Percentiles rank a stretch among this genome's conserved stretches.
Conservation (phyloP, 2,888 invertebrate species). For the Aphrophora alni region DNA sequence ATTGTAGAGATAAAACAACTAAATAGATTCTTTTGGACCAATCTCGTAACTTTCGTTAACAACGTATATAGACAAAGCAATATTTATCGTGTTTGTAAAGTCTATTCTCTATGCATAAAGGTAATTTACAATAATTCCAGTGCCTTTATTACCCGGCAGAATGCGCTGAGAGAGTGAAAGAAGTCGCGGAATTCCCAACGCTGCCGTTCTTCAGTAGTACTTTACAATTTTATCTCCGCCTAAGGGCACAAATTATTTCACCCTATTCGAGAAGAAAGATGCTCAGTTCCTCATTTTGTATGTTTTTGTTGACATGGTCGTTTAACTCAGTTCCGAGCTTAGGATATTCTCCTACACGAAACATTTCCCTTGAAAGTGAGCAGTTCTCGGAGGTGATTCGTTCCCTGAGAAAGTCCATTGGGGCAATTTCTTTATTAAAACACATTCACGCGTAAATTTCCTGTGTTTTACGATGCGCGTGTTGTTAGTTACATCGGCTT, state of each 20-base stretch:
- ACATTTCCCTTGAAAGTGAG: neutral
- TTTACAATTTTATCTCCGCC: neutral
- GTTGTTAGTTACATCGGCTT: neutral
- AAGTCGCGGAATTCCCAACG: neutral
- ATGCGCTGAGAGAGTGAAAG: neutral
- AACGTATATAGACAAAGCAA: too few species aligned
- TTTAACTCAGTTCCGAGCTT: neutral
- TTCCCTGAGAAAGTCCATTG: neutral
- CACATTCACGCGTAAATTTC: neutral
- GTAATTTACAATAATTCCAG: neutral
- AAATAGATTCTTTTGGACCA: too few species aligned
- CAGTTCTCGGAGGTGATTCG: neutral
- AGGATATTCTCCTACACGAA: neutral
- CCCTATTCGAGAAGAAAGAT: neutral
- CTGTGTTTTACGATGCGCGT: neutral
- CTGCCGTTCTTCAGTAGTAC: neutral
- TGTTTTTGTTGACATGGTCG: neutral
- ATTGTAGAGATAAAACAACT: too few species aligned
- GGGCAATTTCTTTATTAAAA: constrained; percentile 9
- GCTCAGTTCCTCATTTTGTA: neutral
- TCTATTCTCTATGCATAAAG: too few species aligned
- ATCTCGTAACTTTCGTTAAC: too few species aligned
- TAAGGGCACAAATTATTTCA: neutral
- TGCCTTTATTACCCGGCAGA: neutral
- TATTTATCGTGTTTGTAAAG: too few species aligned